A percentile compares a stretch with the other conserved stretches of the same genome.
Conservation (phyloP, 1,140 invertebrate species). For the Lucilia sericata region DNA sequence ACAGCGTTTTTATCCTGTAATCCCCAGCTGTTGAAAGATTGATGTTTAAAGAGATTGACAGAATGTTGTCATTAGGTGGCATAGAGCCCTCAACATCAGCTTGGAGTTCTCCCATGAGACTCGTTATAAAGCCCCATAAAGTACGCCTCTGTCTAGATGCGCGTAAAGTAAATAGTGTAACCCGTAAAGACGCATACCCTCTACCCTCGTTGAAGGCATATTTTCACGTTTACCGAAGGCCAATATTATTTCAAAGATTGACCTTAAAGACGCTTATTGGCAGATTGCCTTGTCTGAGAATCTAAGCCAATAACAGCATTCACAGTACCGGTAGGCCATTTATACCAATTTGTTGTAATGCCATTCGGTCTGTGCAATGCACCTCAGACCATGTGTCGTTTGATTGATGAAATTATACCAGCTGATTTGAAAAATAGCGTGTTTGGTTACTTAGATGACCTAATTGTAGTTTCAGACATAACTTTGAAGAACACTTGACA, state of each 20-base stretch:
- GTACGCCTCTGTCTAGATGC: constrained; percentile 22
- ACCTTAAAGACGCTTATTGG: constrained; percentile 61
- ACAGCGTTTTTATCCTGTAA: constrained; percentile 29
- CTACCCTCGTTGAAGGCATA: constrained; percentile 53
- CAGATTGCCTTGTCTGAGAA: constrained; percentile 59
- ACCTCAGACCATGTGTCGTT: constrained; percentile 47
- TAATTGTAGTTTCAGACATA: constrained; percentile 51
- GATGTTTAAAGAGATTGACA: constrained; percentile 24
- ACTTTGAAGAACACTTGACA: constrained; percentile 52
- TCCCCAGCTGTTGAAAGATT: constrained; percentile 6
- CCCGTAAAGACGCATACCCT: constrained; percentile 15
- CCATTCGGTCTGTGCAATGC: constrained; percentile 68
- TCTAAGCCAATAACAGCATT: constrained; percentile 68
- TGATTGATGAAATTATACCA: constrained; percentile 50
- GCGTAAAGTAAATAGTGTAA: background rate
- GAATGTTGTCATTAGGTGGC: constrained; percentile 24
- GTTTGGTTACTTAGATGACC: constrained; percentile 59
- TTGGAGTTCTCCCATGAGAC: constrained; percentile 33
- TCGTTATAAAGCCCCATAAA: constrained; percentile 41
- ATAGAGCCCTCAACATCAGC: constrained; percentile 20
- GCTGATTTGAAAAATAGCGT: constrained; percentile 43
- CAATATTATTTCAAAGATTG: constrained; percentile 51
- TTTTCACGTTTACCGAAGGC: constrained; percentile 47
- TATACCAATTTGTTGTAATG: constrained; percentile 67
- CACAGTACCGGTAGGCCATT: constrained; percentile 64